Conservation (phyloP, 2,797 vertebrate species). For the Ceryle rudis region DNA sequence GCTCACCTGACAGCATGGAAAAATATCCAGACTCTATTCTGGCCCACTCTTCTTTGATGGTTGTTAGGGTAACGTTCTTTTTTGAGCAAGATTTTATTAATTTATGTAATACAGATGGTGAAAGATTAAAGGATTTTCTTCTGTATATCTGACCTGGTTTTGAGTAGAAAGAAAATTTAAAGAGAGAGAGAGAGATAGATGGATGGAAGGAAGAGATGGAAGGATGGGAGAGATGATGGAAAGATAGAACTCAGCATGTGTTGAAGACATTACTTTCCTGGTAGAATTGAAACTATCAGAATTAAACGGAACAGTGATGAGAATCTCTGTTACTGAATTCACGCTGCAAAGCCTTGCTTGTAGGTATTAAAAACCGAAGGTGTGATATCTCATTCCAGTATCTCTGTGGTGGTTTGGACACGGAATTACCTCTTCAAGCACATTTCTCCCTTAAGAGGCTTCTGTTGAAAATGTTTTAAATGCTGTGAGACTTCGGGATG, state of each 20-base stretch:
- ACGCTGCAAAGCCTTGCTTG: not conserved
- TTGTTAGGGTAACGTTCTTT: constrained; percentile 29
- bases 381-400: not conserved
- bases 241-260: not conserved
- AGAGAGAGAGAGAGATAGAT: too few species aligned
- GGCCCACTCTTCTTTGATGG: not conserved
- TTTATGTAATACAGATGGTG: not conserved
- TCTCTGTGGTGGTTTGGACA: not conserved
- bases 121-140: not conserved
- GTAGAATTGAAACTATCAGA: not conserved
- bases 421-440: not conserved
- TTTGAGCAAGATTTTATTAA: not conserved
- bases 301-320: not conserved
- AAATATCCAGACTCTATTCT: not conserved
- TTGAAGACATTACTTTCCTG: not conserved
- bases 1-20: not conserved
- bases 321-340: not conserved
- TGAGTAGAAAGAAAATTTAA: not conserved
- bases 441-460: not conserved
- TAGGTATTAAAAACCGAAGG: not conserved
- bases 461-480: not conserved
- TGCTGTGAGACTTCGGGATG: not conserved
- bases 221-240: too few species aligned
- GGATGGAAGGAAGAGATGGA: too few species aligned
- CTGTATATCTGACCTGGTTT: not conserved